Conservation (phyloP, 2,888 invertebrate genomes). For the Andrena trimmerana region DNA sequence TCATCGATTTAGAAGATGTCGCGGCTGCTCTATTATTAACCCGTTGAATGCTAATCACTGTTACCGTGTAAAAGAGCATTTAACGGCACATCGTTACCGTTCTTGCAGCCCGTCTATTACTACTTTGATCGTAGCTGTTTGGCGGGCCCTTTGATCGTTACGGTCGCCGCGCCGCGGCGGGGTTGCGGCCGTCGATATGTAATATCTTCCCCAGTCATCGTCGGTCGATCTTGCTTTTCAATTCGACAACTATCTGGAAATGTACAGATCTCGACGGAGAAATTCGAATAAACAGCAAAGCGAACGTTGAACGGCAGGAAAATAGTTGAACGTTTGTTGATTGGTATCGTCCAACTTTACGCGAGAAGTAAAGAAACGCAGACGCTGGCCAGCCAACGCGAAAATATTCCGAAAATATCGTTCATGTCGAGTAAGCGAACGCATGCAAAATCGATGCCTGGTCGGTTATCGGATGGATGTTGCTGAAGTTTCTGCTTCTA, state of each 20-base stretch:
- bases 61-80: conserved; percentile 1
- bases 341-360: conserved; percentile 17
- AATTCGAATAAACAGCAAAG: not conserved
- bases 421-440: not conserved
- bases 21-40: conserved; percentile 46
- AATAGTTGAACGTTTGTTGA: conserved; percentile 13
- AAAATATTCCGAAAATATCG: conserved; percentile 22
- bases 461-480: not conserved
- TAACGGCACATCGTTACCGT: too few relatives aligned
- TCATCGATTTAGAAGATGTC: conserved; percentile 44
- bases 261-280: not conserved
- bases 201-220: not conserved
- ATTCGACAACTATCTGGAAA: not conserved
- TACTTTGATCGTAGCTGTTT: too few relatives aligned
- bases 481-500: not conserved
- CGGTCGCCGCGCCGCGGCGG: too few relatives aligned
- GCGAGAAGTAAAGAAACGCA: conserved; percentile 17
- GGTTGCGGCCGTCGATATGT: too few relatives aligned
- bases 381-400: conserved; percentile 4
- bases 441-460: not conserved
- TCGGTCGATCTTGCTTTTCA: not conserved
- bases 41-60: conserved; percentile 20
- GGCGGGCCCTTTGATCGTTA: too few relatives aligned
- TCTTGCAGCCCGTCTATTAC: too few relatives aligned
- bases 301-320: not conserved